Conservation (phyloP, 2,888 invertebrate genomes). For the Hydrotaea cyrtoneurina region DNA sequence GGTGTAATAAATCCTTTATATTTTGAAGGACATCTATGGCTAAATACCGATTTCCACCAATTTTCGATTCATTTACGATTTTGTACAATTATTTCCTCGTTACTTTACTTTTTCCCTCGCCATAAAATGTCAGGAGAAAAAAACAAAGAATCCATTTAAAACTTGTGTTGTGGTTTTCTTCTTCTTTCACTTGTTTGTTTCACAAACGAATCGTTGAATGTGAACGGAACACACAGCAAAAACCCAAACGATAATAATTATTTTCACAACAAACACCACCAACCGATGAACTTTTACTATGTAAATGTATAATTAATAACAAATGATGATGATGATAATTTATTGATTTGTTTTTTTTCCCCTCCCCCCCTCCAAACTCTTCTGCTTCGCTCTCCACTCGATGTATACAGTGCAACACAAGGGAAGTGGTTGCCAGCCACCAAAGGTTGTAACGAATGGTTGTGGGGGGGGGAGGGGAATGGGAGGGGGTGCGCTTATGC, state of each 20-base stretch:
- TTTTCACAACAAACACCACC: conserved; percentile 18
- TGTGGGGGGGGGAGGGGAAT: too few species aligned
- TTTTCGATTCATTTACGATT: too few species aligned
- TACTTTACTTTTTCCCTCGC: too few species aligned
- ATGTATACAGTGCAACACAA: background rate
- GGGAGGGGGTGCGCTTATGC: too few species aligned
- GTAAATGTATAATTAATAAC: conserved; percentile 27
- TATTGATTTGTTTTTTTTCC: conserved; percentile 41
- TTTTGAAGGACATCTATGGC: too few species aligned
- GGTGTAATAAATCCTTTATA: too few species aligned
- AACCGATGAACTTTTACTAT: background rate
- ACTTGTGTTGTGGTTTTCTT: background rate
- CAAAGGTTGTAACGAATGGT: too few species aligned
- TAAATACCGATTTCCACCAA: too few species aligned
- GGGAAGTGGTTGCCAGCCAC: background rate
- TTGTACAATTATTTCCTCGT: too few species aligned
- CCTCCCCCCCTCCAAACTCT: too few species aligned
- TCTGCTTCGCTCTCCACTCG: background rate
- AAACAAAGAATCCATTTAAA: too few species aligned
- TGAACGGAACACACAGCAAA: background rate
- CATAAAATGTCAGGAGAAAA: too few species aligned
- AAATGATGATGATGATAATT: conserved; percentile 25
- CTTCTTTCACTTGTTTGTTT: background rate
- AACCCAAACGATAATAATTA: background rate
- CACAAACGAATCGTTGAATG: conserved; percentile 10